phyloP scores from a whole-genome alignment of 2,888 invertebrate genomes.

The Athalia circularis region DNA sequence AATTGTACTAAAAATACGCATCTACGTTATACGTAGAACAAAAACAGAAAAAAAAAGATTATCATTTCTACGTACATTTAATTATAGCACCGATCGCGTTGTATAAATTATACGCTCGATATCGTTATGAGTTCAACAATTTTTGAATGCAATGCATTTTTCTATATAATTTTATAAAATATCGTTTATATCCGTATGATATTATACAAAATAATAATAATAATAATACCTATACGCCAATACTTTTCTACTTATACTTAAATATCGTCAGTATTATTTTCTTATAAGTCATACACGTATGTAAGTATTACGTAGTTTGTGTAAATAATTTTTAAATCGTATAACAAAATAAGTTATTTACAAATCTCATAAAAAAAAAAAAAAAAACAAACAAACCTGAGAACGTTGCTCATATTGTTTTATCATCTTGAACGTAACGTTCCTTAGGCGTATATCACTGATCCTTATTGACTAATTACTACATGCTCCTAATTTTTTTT shows the following conservation, averaged over 20 bases:
- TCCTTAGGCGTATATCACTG: not conserved
- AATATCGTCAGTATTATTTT: too few relatives aligned
- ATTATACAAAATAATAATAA: too few relatives aligned
- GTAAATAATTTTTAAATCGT: too few relatives aligned
- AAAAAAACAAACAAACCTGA: too few relatives aligned
- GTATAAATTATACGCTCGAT: not conserved
- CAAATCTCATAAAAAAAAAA: not conserved
- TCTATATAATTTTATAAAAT: conserved; percentile 1
- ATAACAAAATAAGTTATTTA: not conserved
- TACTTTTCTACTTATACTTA: too few relatives aligned
- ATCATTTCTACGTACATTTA: not conserved
- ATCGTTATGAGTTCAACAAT: conserved; percentile 22
- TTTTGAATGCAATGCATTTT: conserved; percentile 30
- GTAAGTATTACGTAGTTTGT: too few relatives aligned
- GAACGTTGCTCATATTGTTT: too few relatives aligned
- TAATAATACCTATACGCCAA: too few relatives aligned
- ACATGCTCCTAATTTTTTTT: not conserved
- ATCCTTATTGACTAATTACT: not conserved
- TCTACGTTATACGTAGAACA: too few relatives aligned
- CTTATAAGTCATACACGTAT: too few relatives aligned
- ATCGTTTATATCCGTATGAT: not conserved
- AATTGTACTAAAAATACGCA: too few relatives aligned
- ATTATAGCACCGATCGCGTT: conserved; percentile 5
- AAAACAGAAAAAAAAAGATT: not conserved
- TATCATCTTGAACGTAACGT: too few relatives aligned